Evolutionary conservation across 2,888 invertebrate species (phyloP), one percentile per base, ranked within the genome.

Genomic region (Germaria angustata): DNA sequence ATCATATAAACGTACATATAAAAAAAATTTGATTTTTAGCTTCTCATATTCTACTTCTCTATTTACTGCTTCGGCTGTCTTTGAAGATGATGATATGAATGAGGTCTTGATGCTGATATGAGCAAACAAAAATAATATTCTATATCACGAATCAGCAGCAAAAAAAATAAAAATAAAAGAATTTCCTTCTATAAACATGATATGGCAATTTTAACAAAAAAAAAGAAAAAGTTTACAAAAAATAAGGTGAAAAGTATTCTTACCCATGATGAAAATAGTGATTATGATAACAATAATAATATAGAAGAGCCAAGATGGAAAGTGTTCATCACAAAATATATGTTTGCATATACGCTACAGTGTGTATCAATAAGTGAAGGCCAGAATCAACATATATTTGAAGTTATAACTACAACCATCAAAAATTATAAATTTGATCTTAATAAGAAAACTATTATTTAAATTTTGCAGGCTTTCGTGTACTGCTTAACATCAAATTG

Each of bases 11-110:
- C n/a, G n/a, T n/a, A n/a, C n/a, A n/a, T n/a, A n/a, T n/a, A n/a
- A n/a, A n/a, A 39, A 72, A 61, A 63, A 51, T 66, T 57, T 73
- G 73, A 81, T 81, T 78, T 81, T 39, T 55, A 55, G 46, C 73
- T 66, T 76, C 32, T 65, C 61, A 49, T 22, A 65, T 51, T 28
- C 6, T 28, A 39, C 41, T 22, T 46, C 32, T 32, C 63, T 15
- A 66, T 36, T 24, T 65, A 55, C 17, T 57, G 17, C 11, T 49
- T 15, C 2, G 63, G 53, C 36, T 44, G 32, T 28, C 41, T 72
- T 39, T 49, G 34, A 66, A 7, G 28, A 68, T 65, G 68, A 53
- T 41, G 63, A 69, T 76, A 65, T 53, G 28, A 39, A 63, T 65
- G 53, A 75, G 22, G 34, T 73, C 32, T 73, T 17, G 41, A 63